Base-by-base conservation (phyloP, 2,797 vertebrate genomes). In the Poeciliopsis paucimaculata region DNA sequence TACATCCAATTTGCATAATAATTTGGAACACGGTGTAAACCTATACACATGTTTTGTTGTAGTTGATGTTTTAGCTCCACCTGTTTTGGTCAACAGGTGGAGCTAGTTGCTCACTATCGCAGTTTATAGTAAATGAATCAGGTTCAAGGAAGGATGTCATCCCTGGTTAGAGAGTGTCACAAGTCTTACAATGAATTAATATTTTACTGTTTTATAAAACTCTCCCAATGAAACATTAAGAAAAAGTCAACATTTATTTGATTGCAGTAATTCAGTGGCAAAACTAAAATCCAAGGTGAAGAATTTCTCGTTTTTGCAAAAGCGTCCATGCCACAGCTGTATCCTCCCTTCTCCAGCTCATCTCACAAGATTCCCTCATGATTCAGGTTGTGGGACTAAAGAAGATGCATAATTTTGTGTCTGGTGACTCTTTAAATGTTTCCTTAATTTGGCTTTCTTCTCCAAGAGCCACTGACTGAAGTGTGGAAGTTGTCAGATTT, bases 61-160 rank as follows among this genome's bases (percentile, higher is more conserved):
- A 41, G 41, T 68, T 1, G 7, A 36, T 36, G 34, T 36, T 64
- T 13, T 3, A 1, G 23, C 23, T 3, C 18, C 5, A 31, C 49
- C 68, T 41, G 8, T 28, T 77, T 55, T 77, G 66, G 49, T 68
- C 76, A 71, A 45, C 36, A 77, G 76, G 53, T 41, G 66, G 64
- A 53, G 76, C 76, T 31, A 71, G 76, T 1, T 71, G 76, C 66
- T 55, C 2, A 55, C 26, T 31, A 43, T 53, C 20, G 62, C 26
- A 68, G 34, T n/a, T 68, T 43, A 23, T 34, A n/a, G 11, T 36
- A 15, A 57, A 41, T 57, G 36, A 23, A 20, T 43, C 7, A 15
- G 23, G n/a, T n/a, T 70, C 11, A 3, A n/a, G 10, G 18, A 39
- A 43, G 23, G 36, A 12, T 20, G 6, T 2, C 62, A 23, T 9